Evolutionary conservation across 2,113 vertebrate species (phyloP).

Genomic region (Conger conger): DNA sequence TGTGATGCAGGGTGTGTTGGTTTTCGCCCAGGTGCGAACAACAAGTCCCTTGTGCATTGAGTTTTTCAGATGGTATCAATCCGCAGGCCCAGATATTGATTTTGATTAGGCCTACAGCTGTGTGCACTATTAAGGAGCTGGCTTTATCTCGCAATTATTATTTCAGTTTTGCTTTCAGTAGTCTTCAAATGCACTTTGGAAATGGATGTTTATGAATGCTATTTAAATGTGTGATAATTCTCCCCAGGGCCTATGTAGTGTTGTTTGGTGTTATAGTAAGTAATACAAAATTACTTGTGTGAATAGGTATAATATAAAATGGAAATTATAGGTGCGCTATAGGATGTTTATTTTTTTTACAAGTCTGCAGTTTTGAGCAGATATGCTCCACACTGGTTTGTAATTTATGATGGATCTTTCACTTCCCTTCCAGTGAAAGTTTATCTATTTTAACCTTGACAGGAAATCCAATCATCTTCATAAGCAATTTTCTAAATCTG

Average conservation of each 20-base stretch:
- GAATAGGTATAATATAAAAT: neutral
- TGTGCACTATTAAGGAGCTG: neutral
- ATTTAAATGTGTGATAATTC: constrained; percentile 24
- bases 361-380: neutral
- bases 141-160: neutral
- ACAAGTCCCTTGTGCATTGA: constrained; percentile 38
- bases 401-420: neutral
- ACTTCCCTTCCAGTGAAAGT: constrained; percentile 22
- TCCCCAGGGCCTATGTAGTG: constrained; percentile 24
- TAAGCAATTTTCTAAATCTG: neutral
- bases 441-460: neutral
- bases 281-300: neutral
- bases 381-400: neutral
- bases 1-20: neutral
- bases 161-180: constrained; percentile 22
- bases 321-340: neutral
- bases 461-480: neutral
- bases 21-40: constrained; percentile 20
- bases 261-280: constrained; percentile 44
- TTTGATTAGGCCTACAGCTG: constrained; percentile 40
- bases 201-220: constrained; percentile 11
- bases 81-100: constrained; percentile 35
- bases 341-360: neutral
- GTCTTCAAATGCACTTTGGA: constrained; percentile 20
- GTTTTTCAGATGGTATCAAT: constrained; percentile 34